phyloP scores from a whole-genome alignment of 2,888 invertebrate species.

The Cacoxenus indagator region DNA sequence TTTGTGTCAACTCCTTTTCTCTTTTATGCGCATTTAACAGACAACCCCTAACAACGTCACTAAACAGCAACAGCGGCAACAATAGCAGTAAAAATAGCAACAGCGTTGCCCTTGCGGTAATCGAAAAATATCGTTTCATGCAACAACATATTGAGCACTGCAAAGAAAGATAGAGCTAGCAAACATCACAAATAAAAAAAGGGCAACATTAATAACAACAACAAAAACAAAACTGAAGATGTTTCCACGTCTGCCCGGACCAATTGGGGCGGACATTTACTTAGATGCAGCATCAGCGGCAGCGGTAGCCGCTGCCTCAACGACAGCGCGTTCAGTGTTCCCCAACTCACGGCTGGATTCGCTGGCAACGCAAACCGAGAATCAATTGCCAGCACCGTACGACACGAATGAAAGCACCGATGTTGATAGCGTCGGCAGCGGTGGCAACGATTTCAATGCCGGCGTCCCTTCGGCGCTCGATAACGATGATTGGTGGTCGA shows the following conservation, averaged over 20 bases:
- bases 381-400: conserved; percentile 57
- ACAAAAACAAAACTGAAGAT: conserved; percentile 39
- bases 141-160: not conserved
- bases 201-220: too few relatives aligned
- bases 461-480: conserved; percentile 45
- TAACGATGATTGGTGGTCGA: conserved; percentile 70
- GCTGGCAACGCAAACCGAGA: conserved; percentile 51
- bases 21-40: not conserved
- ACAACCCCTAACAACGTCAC: not conserved
- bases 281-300: conserved; percentile 44
- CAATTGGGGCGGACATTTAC: conserved; percentile 62
- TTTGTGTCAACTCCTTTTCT: not conserved
- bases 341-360: conserved; percentile 68
- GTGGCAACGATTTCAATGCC: conserved; percentile 40
- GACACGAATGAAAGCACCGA: conserved; percentile 22
- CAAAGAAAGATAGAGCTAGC: not conserved
- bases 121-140: not conserved
- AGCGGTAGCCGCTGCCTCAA: conserved; percentile 49
- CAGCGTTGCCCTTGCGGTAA: not conserved
- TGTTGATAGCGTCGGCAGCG: conserved; percentile 25
- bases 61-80: not conserved
- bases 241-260: conserved; percentile 67
- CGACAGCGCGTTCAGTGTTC: conserved; percentile 67
- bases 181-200: not conserved
- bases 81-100: not conserved